phyloP scores from a whole-genome alignment of 92 coral and sea anemone species.

The Siderastrea radians region DNA sequence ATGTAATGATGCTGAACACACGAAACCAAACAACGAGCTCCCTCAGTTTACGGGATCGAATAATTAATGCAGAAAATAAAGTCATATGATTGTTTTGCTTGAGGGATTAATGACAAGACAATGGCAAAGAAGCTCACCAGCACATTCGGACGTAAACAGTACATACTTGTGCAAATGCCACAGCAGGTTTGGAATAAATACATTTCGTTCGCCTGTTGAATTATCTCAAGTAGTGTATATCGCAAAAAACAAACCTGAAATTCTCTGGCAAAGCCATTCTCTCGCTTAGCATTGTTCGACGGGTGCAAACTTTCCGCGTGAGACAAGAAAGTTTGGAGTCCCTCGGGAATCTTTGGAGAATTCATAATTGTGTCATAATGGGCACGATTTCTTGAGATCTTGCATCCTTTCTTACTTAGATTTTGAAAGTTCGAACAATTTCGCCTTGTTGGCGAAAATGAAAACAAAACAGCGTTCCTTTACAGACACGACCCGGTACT shows the following conservation, averaged over 20 bases:
- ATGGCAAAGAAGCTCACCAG: not conserved
- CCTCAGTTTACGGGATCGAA: too few relatives aligned
- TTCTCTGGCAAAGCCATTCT: slow-evolving; percentile 92
- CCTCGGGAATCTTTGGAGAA: slow-evolving; percentile 33
- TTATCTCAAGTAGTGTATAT: not conserved
- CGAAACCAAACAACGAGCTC: too few relatives aligned
- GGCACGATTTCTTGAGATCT: not conserved
- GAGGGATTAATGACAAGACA: not conserved
- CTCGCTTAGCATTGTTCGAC: slow-evolving; percentile 63
- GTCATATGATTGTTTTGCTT: not conserved
- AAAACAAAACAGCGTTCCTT: not conserved
- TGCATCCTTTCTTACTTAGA: not conserved
- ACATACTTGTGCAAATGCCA: not conserved
- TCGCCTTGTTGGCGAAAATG: not conserved
- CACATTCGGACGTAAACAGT: not conserved
- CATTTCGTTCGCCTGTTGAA: not conserved
- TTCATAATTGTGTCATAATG: not conserved
- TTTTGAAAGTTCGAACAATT: not conserved
- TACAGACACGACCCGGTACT: not conserved
- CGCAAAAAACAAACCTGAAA: slow-evolving; percentile 75
- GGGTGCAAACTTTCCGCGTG: slow-evolving; percentile 79
- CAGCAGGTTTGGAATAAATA: not conserved
- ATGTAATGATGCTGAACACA: too few relatives aligned
- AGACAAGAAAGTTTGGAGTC: slow-evolving; percentile 55
- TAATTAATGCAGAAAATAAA: too few relatives aligned